phyloP scores from a whole-genome alignment of 2,113 vertebrate species.

The Daubentonia madagascariensis region DNA sequence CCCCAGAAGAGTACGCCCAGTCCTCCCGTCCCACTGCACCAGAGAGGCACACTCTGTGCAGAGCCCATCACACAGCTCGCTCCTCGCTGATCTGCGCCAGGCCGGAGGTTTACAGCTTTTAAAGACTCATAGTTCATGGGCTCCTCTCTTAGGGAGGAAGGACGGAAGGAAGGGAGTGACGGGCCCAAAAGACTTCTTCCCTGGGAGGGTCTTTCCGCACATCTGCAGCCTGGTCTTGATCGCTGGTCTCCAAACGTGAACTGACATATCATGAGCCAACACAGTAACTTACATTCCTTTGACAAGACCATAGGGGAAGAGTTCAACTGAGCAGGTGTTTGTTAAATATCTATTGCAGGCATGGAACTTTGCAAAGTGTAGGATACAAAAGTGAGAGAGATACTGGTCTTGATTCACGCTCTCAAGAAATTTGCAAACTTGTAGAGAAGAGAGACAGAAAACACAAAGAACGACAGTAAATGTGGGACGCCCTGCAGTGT shows the following conservation, averaged over 20 bases:
- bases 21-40: background rate
- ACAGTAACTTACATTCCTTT: background rate
- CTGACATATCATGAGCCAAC: too few species aligned
- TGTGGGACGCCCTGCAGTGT: fast-evolving
- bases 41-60: background rate
- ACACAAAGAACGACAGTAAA: too few species aligned
- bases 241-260: too few species aligned
- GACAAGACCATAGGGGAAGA: background rate
- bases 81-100: background rate
- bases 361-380: background rate
- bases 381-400: background rate
- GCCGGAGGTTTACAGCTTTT: background rate
- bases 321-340: fast-evolving
- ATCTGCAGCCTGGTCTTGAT: fast-evolving
- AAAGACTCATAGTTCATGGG: background rate
- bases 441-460: too few species aligned
- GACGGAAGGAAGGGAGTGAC: background rate
- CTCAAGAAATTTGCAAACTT: background rate
- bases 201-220: background rate
- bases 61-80: too few species aligned
- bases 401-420: background rate
- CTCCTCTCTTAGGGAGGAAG: background rate
- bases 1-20: background rate
- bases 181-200: background rate
- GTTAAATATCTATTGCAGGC: background rate